Percentiles rank a stretch among this genome's conserved stretches.
phyloP scores from a whole-genome alignment of 30 jellyfish, hydroid and myxozoan genomes.

The Hydractinia symbiolongicarpus region DNA sequence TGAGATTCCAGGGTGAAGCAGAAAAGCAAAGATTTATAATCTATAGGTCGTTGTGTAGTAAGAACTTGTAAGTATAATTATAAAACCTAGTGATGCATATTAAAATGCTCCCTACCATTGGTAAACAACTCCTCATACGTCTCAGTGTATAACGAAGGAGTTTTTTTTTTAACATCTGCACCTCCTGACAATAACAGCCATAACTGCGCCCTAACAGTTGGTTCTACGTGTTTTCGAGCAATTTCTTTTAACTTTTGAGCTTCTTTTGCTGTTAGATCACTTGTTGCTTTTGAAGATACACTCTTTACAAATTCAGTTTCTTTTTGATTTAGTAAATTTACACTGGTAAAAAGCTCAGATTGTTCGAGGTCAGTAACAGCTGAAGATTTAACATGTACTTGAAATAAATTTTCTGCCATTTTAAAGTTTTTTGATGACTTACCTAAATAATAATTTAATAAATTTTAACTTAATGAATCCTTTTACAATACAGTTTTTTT shows the following conservation, averaged over 20 bases:
- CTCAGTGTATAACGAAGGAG: constrained; percentile 72
- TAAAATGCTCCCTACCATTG: constrained; percentile 29
- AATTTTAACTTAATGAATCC: not conserved
- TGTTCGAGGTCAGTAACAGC: not conserved
- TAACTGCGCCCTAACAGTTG: constrained; percentile 40
- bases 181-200: constrained; percentile 91
- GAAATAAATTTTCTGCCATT: not conserved
- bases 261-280: constrained; percentile 19
- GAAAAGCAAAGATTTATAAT: too few species aligned
- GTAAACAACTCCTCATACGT: constrained; percentile 61
- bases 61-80: too few species aligned
- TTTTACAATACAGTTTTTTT: not conserved
- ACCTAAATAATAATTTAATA: not conserved
- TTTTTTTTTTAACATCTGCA: constrained; percentile 43
- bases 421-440: not conserved
- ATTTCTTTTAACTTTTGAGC: constrained; percentile 41
- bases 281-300: not conserved
- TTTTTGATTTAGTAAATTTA: not conserved
- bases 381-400: not conserved
- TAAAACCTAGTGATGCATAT: too few species aligned
- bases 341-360: constrained; percentile 1
- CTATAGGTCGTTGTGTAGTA: too few species aligned
- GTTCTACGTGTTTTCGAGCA: constrained; percentile 56
- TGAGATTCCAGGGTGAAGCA: too few species aligned
- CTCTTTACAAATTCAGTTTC: not conserved